Conservation (phyloP, 2,888 invertebrate genomes). For the Harpalus rufipes region DNA sequence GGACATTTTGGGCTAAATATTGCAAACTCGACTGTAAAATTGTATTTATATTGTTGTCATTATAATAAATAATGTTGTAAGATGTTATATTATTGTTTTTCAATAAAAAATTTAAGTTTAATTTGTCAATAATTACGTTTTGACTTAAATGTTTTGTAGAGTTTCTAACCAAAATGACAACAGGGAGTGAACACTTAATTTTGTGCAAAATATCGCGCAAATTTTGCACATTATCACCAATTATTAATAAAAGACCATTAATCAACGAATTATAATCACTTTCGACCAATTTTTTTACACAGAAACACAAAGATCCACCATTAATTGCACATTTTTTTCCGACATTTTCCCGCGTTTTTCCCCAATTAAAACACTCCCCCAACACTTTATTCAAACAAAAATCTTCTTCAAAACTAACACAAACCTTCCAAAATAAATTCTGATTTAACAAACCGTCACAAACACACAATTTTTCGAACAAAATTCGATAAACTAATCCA, state of each 20-base stretch:
- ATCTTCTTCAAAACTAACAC: conserved; percentile 80
- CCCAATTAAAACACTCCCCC: conserved; percentile 71
- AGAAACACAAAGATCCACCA: conserved; percentile 72
- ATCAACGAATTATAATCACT: conserved; percentile 69
- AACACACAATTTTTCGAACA: conserved; percentile 71
- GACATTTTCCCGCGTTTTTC: conserved; percentile 71
- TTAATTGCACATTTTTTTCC: conserved; percentile 68
- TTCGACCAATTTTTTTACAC: conserved; percentile 73
- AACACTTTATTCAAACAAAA: background rate
- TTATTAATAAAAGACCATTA: conserved; percentile 74
- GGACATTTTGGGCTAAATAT: conserved; percentile 78
- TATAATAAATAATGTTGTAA: conserved; percentile 76
- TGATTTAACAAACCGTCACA: conserved; percentile 70
- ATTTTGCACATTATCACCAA: background rate
- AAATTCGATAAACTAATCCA: conserved; percentile 71
- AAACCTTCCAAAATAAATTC: conserved; percentile 82
- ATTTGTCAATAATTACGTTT: background rate
- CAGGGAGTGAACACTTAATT: conserved; percentile 1
- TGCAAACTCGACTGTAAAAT: conserved; percentile 70
- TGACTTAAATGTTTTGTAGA: background rate
- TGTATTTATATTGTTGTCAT: conserved; percentile 72
- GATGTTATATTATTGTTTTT: conserved; percentile 77
- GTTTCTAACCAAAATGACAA: conserved; percentile 23
- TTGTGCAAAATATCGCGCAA: conserved; percentile 66
- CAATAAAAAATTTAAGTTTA: conserved; percentile 8